These are phyloP conservation scores for Andrena chrysosceles DNA, from an alignment of 2,888 invertebrate species.

Conservation along the genomic window DNA sequence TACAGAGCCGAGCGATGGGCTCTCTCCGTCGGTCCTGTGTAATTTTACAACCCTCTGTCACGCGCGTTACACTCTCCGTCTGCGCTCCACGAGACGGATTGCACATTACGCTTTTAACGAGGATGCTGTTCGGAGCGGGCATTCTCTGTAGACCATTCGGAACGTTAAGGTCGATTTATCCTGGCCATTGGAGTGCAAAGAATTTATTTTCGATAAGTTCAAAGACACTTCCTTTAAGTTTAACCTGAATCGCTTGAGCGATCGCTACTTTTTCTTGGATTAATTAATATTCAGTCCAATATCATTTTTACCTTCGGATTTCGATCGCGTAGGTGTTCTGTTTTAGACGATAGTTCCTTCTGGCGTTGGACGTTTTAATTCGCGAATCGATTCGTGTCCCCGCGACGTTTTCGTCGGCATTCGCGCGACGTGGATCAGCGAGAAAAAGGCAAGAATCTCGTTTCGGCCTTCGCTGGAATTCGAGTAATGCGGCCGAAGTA, in stretches of 20 bases:
- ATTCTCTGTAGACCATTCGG: neutral
- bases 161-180: neutral
- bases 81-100: slow-evolving; percentile 13
- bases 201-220: too few relatives aligned
- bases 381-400: neutral
- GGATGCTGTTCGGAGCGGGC: neutral
- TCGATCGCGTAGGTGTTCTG: too few relatives aligned
- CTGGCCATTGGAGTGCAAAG: neutral
- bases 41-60: slow-evolving; percentile 54
- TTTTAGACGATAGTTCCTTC: neutral
- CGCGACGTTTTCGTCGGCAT: slow-evolving; percentile 15
- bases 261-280: too few relatives aligned
- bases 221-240: too few relatives aligned
- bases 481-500: slow-evolving; percentile 68
- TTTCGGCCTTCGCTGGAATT: slow-evolving; percentile 68
- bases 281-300: too few relatives aligned
- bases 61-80: slow-evolving; percentile 11
- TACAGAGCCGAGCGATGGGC: neutral
- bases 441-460: slow-evolving; percentile 45
- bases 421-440: slow-evolving; percentile 22
- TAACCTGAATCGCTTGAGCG: too few relatives aligned
- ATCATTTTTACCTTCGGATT: too few relatives aligned
- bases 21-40: slow-evolving; percentile 19
- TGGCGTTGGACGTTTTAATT: slow-evolving; percentile 22
- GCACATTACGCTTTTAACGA: slow-evolving; percentile 1